Percentiles rank a stretch among this genome's conserved stretches.
These are phyloP conservation scores for Saimiri boliviensis DNA, from an alignment of 2,113 vertebrate species.

Conservation along the genomic window DNA sequence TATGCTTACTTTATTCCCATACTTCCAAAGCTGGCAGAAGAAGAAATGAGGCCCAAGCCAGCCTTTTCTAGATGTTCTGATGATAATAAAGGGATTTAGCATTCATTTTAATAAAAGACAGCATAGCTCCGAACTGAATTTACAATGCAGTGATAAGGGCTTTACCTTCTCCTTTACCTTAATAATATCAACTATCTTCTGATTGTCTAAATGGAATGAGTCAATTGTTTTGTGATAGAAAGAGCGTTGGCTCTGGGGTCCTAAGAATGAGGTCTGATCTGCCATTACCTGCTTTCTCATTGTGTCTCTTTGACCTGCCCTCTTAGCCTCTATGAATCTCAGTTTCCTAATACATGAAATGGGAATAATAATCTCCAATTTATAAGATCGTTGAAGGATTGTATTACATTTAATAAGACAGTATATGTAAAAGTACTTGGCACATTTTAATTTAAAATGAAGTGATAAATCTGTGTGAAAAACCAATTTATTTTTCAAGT, in stretches of 20 bases:
- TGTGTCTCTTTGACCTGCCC: background rate
- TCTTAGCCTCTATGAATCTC: background rate
- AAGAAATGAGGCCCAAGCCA: background rate
- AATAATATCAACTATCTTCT: background rate
- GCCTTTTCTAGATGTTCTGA: background rate
- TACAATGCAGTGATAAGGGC: background rate
- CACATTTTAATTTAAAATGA: background rate
- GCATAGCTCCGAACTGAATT: background rate
- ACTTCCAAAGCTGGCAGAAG: background rate
- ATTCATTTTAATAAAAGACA: background rate
- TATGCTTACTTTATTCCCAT: background rate
- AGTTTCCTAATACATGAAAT: background rate
- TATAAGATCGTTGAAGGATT: background rate
- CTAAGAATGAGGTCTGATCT: background rate
- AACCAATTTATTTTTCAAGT: slow-evolving; percentile 22
- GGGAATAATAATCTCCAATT: background rate
- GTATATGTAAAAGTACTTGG: background rate
- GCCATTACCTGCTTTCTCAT: background rate
- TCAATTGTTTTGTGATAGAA: background rate
- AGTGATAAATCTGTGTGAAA: background rate
- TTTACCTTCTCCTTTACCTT: background rate
- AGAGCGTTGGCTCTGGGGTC: background rate
- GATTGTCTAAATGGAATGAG: background rate
- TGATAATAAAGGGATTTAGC: background rate
- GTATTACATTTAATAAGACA: background rate